These are phyloP conservation scores for Herminia tarsipennalis DNA, from an alignment of 2,888 invertebrate genomes.

Conservation along the genomic window DNA sequence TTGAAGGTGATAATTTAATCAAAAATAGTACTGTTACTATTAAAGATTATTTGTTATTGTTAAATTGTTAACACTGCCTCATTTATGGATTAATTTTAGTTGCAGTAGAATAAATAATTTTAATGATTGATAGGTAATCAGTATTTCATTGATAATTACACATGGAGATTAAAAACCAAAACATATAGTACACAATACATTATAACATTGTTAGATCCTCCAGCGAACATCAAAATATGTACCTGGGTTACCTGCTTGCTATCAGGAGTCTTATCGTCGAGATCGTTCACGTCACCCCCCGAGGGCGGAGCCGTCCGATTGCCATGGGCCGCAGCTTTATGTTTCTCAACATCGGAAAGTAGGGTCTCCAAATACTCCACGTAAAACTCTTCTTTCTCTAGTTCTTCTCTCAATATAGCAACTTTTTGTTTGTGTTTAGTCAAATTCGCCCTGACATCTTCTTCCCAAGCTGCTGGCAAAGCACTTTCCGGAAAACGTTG, in stretches of 20 bases:
- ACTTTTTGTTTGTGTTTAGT: constrained; percentile 96
- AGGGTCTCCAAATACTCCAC: constrained; percentile 95
- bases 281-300: constrained; percentile 72
- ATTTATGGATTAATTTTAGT: too few species aligned
- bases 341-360: constrained; percentile 93
- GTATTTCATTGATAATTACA: too few species aligned
- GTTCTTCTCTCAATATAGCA: constrained; percentile 91
- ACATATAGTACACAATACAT: too few species aligned
- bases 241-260: constrained; percentile 74
- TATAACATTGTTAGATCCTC: not conserved
- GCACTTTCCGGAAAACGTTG: constrained; percentile 96
- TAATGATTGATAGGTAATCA: too few species aligned
- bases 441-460: constrained; percentile 95
- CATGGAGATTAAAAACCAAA: too few species aligned
- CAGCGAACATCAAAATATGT: constrained; percentile 4
- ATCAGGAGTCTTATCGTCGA: constrained; percentile 78
- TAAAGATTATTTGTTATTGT: too few species aligned
- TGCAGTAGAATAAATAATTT: too few species aligned
- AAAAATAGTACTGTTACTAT: too few species aligned
- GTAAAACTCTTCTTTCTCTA: constrained; percentile 96
- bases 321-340: constrained; percentile 86
- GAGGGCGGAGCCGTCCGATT: constrained; percentile 82
- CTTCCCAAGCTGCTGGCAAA: constrained; percentile 96
- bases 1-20: too few species aligned
- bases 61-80: too few species aligned